Evolutionary conservation across 1,140 invertebrate species (phyloP), one percentile per base, ranked within the genome.

Genomic region (Apis dorsata): DNA sequence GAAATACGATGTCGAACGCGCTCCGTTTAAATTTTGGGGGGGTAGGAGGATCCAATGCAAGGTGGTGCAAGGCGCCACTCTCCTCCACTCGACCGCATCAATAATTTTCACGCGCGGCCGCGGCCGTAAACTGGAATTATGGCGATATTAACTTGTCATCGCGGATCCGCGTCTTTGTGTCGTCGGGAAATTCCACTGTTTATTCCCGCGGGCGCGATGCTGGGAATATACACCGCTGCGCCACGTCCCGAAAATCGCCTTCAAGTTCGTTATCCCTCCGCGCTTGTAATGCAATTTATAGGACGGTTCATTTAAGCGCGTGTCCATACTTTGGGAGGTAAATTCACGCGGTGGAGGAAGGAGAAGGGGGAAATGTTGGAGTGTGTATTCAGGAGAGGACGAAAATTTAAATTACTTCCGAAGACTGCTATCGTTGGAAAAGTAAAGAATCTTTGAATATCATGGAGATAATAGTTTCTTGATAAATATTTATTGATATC

Each of bases 1-100:
- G 85, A 86, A 86, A 83, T 86, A 83, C 77, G 59, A 69, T 63
- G 55, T 75, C 71, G 71, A 57, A 74, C 49, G 53, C 53, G 71
- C 15, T 21, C 11, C 60, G 28, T 57, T 81, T 75, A 81, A 81
- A 75, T 57, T 74, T 55, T 51, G 28, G 17, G 8, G 28, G 28
- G 15, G 9, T 0, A 8, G 28, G 28, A 11, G 13, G 5, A 13
- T 44, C 12, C 1, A 9, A 34, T 62, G 11, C 24, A n/a, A 17
- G 59, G 15, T 13, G 34, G 2, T 28, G 15, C 4, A 12, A 1
- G 28, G 28, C 28, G 2, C 53, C 24, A 7, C 15, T 21, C 57
- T 28, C n/a, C 7, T 5, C 51, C 24, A 44, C 44, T 49, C 21
- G 65, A 2, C 49, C 76, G 15, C 69, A 44, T 73, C 69, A 72